Base-by-base conservation (phyloP, 2,113 vertebrate species). In the Menidia beryllina region DNA sequence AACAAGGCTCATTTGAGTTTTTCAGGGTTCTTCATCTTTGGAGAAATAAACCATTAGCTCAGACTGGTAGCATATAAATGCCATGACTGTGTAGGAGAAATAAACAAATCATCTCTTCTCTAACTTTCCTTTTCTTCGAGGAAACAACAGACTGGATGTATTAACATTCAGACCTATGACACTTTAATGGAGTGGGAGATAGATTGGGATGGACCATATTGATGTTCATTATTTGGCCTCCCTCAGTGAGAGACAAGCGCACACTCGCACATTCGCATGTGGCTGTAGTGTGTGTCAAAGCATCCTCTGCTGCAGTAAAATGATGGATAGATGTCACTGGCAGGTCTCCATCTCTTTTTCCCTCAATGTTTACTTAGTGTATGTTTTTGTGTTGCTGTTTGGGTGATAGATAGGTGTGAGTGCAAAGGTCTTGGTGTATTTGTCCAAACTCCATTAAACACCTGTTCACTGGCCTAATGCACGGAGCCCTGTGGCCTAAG, bases 361-460 rank as follows among this genome's bases (percentile, higher is more conserved):
- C 54, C 34, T 36, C 39, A 51, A 39, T 63, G 47, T 77, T 78
- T 69, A 73, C 38, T 48, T 45, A 8, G 57, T 52, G 56, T 49
- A 48, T 81, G 47, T 62, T 54, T 34, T 51, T 58, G 56, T 52
- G 59, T 38, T 56, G 19, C 45, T 57, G 55, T 73, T 38, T 66
- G 69, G 60, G 67, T 85, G 78, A 76, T 59, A 52, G 73, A 77
- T 82, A 25, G 52, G 25, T 66, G 47, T 41, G 64, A 67, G 85
- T 61, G 60, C 71, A 85, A 66, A 85, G 86, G 80, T 85, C 75
- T 69, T 23, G 51, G 60, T 75, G 57, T 66, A 67, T 79, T 88
- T 75, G 77, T 81, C 78, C 80, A 67, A 73, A 89, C 81, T 81
- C 86, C 74, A 91, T 90, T 86, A 91, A 89, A 89, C 86, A 88